phyloP scores from a whole-genome alignment of 2,797 vertebrate genomes.

The Mormyrops boulengeri region DNA sequence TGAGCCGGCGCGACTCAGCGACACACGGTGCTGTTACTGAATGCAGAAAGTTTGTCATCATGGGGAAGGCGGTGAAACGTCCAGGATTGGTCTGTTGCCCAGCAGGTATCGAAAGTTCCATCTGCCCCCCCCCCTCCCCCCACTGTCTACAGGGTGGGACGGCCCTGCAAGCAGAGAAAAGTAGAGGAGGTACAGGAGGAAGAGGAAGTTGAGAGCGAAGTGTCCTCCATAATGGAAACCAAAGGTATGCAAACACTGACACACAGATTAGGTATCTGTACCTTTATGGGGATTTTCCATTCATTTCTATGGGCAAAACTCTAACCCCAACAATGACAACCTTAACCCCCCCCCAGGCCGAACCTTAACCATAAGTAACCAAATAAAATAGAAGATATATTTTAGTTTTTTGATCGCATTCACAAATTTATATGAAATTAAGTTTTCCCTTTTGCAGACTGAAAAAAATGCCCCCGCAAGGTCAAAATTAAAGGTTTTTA shows the following conservation, averaged over 20 bases:
- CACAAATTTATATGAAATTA: background rate
- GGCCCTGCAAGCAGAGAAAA: conserved; percentile 53
- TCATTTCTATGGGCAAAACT: background rate
- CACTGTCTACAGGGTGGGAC: conserved; percentile 51
- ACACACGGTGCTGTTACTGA: background rate
- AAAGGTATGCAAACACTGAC: conserved; percentile 58
- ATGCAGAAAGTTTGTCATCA: background rate
- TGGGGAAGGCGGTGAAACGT: background rate
- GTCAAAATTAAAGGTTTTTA: background rate
- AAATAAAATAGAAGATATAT: background rate
- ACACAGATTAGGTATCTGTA: background rate
- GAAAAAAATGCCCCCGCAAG: background rate
- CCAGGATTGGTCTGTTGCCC: background rate
- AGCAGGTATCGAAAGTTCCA: background rate
- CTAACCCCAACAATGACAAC: background rate
- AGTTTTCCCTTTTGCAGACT: background rate
- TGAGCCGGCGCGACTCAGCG: background rate
- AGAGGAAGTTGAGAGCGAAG: conserved; percentile 57
- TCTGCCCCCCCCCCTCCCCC: background rate
- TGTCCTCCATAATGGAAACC: conserved; percentile 55
- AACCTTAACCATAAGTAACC: background rate
- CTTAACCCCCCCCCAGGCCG: background rate
- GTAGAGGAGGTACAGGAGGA: conserved; percentile 46
- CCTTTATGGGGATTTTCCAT: background rate
- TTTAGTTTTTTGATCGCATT: background rate